A percentile compares a stretch with the other conserved stretches of the same genome.
These are phyloP conservation scores for Pipa parva DNA, from an alignment of 2,113 vertebrate species.

Conservation along the genomic window DNA sequence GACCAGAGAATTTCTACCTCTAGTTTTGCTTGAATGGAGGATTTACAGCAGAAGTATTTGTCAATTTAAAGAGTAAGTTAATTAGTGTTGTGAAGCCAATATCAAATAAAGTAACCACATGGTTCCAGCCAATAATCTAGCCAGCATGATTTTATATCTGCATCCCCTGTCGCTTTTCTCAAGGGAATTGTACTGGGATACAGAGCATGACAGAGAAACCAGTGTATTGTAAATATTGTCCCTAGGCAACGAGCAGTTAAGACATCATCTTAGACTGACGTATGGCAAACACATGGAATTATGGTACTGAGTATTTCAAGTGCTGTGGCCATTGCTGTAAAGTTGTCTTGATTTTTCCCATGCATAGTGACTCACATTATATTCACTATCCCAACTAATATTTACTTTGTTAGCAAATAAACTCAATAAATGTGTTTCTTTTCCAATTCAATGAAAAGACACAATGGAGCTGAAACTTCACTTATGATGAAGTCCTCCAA, in stretches of 20 bases:
- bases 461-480: no score
- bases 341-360: slow-evolving; percentile 4
- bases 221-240: slow-evolving; percentile 20
- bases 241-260: slow-evolving; percentile 22
- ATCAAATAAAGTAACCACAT: slow-evolving; percentile 38
- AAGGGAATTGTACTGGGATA: slow-evolving; percentile 28
- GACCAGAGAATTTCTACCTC: slow-evolving; percentile 25
- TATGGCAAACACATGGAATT: slow-evolving; percentile 31
- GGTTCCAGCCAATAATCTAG: slow-evolving; percentile 17
- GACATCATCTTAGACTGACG: slow-evolving; percentile 25
- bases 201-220: slow-evolving; percentile 4
- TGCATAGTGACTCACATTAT: not conserved
- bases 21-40: slow-evolving; percentile 27
- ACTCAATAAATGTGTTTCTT: not conserved
- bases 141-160: slow-evolving; percentile 7
- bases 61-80: slow-evolving; percentile 42
- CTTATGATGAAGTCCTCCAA: no score
- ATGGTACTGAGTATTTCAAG: slow-evolving; percentile 2
- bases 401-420: no score
- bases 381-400: not conserved
- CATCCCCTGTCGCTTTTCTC: slow-evolving; percentile 35
- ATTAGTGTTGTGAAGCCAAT: slow-evolving; percentile 38
- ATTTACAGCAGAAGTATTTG: slow-evolving; percentile 41
- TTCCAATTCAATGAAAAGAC: not conserved
- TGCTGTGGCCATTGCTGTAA: not conserved